phyloP scores from a whole-genome alignment of 2,888 invertebrate genomes.

The Rhopalosiphum nymphaeae region DNA sequence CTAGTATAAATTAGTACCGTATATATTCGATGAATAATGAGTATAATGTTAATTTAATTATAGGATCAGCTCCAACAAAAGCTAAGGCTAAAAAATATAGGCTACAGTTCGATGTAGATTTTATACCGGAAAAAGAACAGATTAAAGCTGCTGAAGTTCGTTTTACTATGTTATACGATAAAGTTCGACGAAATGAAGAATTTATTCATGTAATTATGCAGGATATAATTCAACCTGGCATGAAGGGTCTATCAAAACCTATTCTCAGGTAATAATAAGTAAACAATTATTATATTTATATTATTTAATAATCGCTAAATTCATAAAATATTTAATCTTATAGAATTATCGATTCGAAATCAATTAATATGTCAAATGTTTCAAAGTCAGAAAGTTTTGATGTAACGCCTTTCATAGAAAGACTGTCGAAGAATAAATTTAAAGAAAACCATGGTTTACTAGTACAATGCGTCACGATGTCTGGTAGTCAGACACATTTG shows the following conservation, averaged over 20 bases:
- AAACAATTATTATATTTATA: neutral
- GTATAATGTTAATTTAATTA: neutral
- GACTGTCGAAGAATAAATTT: slow-evolving; percentile 76
- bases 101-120: slow-evolving; percentile 84
- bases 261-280: slow-evolving; percentile 72
- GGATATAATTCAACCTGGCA: slow-evolving; percentile 83
- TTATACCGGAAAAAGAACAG: slow-evolving; percentile 81
- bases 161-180: slow-evolving; percentile 73
- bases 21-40: neutral
- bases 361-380: slow-evolving; percentile 68
- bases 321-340: neutral
- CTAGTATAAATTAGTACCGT: neutral
- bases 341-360: slow-evolving; percentile 82
- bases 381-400: slow-evolving; percentile 76
- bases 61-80: slow-evolving; percentile 38
- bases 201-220: slow-evolving; percentile 76
- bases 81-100: slow-evolving; percentile 75
- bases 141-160: slow-evolving; percentile 87
- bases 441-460: slow-evolving; percentile 71
- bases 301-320: neutral
- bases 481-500: slow-evolving; percentile 67
- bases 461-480: slow-evolving; percentile 66
- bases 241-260: slow-evolving; percentile 76
- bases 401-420: slow-evolving; percentile 86
- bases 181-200: slow-evolving; percentile 58